Conservation (phyloP, 2,797 vertebrate species). For the Cryptoprocta ferox region DNA sequence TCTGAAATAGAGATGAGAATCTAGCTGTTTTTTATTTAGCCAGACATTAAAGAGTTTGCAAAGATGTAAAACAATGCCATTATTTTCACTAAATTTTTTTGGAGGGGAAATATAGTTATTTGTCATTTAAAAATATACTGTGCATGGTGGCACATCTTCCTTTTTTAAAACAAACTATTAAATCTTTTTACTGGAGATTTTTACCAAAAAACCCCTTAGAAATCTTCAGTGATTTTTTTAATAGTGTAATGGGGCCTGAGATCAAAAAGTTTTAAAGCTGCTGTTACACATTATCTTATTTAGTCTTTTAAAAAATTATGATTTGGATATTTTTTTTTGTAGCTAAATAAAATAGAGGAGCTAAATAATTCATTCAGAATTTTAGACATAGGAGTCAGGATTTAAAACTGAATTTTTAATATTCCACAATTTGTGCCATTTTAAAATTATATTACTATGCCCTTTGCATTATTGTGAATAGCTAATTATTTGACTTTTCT, state of each 20-base stretch:
- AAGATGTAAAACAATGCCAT: neutral
- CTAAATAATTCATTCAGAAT: constrained; percentile 27
- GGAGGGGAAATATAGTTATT: neutral
- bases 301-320: neutral
- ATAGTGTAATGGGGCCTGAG: neutral
- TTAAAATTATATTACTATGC: neutral
- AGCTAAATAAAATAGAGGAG: neutral
- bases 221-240: neutral
- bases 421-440: neutral
- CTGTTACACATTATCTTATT: neutral
- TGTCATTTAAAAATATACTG: neutral
- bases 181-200: neutral
- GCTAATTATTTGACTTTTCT: constrained; percentile 2
- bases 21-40: neutral
- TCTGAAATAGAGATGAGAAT: neutral
- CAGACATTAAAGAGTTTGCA: neutral
- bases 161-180: constrained; percentile 29
- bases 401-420: constrained; percentile 58
- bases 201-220: neutral
- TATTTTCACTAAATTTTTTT: neutral
- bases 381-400: neutral
- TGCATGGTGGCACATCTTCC: neutral
- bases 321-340: neutral
- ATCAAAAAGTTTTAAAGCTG: neutral
- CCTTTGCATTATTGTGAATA: neutral